Conservation (phyloP, 1,140 invertebrate genomes). For the Agrypnia vestita region DNA sequence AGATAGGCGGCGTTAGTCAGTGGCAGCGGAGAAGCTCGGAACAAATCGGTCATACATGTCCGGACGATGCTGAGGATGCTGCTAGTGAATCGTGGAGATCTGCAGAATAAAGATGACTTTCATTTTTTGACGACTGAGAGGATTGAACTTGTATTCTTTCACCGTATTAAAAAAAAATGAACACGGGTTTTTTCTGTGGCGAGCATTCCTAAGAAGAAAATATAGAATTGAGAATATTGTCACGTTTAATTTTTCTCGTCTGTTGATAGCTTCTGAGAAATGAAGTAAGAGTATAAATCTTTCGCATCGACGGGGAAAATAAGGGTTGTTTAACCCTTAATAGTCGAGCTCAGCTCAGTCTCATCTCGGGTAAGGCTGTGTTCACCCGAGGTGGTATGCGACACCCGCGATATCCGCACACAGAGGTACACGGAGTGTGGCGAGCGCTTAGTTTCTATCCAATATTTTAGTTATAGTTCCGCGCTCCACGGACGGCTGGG, state of each 20-base stretch:
- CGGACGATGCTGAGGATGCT: too few relatives aligned
- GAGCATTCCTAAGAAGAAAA: background rate
- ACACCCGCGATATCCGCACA: background rate
- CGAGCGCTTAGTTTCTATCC: slow-evolving; percentile 23
- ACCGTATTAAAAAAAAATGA: too few relatives aligned
- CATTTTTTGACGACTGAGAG: too few relatives aligned
- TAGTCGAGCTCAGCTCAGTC: slow-evolving; percentile 55
- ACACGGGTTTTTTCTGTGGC: background rate
- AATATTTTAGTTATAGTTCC: slow-evolving; percentile 31
- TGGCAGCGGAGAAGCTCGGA: too few relatives aligned
- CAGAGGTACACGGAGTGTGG: background rate
- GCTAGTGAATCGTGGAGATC: too few relatives aligned
- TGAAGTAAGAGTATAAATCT: slow-evolving; percentile 59
- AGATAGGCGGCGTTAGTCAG: too few relatives aligned
- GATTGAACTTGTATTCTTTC: too few relatives aligned
- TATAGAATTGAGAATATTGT: background rate
- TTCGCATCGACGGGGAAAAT: slow-evolving; percentile 58
- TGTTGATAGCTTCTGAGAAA: slow-evolving; percentile 51
- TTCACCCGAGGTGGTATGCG: background rate
- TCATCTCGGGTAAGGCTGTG: slow-evolving; percentile 47
- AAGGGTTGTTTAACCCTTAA: slow-evolving; percentile 62
- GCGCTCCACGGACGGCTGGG: background rate
- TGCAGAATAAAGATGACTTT: too few relatives aligned
- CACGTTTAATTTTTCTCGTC: background rate
- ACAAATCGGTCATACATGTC: too few relatives aligned